phyloP scores from a whole-genome alignment of 2,797 vertebrate genomes.

The Clarias fuscus region DNA sequence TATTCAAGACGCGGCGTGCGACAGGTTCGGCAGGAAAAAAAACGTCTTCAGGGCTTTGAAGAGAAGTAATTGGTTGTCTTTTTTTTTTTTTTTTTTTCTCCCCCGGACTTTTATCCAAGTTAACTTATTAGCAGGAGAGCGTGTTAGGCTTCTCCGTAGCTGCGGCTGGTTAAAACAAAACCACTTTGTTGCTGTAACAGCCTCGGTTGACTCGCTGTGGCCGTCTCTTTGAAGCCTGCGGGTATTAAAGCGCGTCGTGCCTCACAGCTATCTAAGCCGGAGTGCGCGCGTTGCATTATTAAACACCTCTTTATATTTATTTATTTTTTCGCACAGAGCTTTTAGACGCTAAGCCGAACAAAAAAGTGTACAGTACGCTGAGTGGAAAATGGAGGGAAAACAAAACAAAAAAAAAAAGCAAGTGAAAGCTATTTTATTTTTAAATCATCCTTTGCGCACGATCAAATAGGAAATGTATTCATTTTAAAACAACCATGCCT shows the following conservation, averaged over 20 bases:
- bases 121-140: constrained; percentile 14
- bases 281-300: constrained; percentile 1
- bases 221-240: constrained; percentile 35
- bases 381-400: too few species aligned
- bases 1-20: constrained; percentile 35
- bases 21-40: constrained; percentile 6
- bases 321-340: not conserved
- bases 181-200: constrained; percentile 23
- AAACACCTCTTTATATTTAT: constrained; percentile 14
- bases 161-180: constrained; percentile 39
- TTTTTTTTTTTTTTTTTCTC: not conserved
- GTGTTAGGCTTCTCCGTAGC: not conserved
- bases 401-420: too few species aligned
- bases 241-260: not conserved
- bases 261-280: not conserved
- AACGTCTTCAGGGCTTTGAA: constrained; percentile 4
- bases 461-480: too few species aligned
- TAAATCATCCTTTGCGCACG: too few species aligned
- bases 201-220: not conserved
- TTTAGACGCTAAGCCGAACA: not conserved
- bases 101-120: constrained; percentile 21
- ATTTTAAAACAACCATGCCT: not conserved
- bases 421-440: too few species aligned
- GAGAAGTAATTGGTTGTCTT: constrained; percentile 23
- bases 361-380: too few species aligned